A percentile compares a stretch with the other conserved stretches of the same genome.
Conservation (phyloP, 2,888 invertebrate genomes). For the Spisula subtruncata region DNA sequence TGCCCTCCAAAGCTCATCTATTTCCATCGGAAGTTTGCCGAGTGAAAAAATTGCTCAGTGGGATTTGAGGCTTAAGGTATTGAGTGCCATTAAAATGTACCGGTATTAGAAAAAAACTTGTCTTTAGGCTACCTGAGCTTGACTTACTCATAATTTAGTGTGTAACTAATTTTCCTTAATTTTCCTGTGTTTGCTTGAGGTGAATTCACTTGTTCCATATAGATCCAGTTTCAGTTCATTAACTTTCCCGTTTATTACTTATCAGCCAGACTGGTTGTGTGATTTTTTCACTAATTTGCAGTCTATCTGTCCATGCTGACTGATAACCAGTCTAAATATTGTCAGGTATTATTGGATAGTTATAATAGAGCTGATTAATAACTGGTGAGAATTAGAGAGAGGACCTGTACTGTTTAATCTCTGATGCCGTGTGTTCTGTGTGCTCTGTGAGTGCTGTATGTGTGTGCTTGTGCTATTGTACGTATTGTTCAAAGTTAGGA, state of each 20-base stretch:
- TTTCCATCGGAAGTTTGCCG: no score
- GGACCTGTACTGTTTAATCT: neutral
- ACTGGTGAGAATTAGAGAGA: neutral
- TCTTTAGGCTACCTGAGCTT: neutral
- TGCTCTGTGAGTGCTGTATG: no score
- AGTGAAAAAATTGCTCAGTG: no score
- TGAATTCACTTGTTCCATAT: conserved; percentile 21
- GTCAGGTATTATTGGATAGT: conserved; percentile 11
- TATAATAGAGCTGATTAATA: conserved; percentile 3
- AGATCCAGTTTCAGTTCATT: conserved; percentile 2
- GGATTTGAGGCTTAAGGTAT: no score
- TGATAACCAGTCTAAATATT: neutral
- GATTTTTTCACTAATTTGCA: conserved; percentile 13
- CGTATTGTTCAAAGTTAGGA: neutral
- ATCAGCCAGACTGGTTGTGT: conserved; percentile 12
- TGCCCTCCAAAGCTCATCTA: no score
- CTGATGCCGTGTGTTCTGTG: neutral
- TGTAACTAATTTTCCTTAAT: neutral
- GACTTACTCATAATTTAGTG: neutral
- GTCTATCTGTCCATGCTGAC: conserved; percentile 10
- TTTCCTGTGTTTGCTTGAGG: conserved; percentile 4
- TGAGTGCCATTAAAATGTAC: no score
- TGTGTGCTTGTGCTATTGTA: neutral
- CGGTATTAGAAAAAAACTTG: no score
- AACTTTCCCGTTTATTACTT: neutral